These are phyloP conservation scores for Brachyrhaphis roseni DNA, from an alignment of 2,797 vertebrate genomes.

Conservation along the genomic window DNA sequence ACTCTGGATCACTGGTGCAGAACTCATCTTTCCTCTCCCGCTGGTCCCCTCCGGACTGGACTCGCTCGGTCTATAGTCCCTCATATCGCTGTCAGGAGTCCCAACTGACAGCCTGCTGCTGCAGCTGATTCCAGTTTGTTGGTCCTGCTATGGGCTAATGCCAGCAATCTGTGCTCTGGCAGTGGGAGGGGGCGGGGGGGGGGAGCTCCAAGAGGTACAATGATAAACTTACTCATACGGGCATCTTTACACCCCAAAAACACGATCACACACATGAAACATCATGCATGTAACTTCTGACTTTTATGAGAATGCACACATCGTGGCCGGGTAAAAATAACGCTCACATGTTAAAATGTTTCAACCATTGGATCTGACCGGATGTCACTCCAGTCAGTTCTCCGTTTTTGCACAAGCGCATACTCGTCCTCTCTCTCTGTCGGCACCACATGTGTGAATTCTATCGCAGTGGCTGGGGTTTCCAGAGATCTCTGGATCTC, in stretches of 20 bases:
- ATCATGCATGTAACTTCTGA: slow-evolving; percentile 40
- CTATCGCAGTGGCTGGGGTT: slow-evolving; percentile 72
- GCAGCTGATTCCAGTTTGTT: slow-evolving; percentile 77
- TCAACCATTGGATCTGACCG: slow-evolving; percentile 58
- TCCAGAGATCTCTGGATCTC: slow-evolving; percentile 76
- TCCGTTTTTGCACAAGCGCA: slow-evolving; percentile 49
- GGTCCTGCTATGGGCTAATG: slow-evolving; percentile 65
- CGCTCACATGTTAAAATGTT: slow-evolving; percentile 48
- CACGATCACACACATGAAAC: slow-evolving; percentile 54
- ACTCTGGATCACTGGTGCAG: slow-evolving; percentile 81
- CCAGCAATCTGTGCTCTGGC: slow-evolving; percentile 70
- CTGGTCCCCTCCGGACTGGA: slow-evolving; percentile 74
- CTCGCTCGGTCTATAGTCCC: slow-evolving; percentile 69
- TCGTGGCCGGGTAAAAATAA: slow-evolving; percentile 32
- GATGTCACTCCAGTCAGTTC: slow-evolving; percentile 63
- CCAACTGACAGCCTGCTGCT: slow-evolving; percentile 74
- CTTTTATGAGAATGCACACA: slow-evolving; percentile 57
- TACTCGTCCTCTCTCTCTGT: slow-evolving; percentile 42
- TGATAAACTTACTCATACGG: slow-evolving; percentile 65
- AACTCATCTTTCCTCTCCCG: slow-evolving; percentile 78
- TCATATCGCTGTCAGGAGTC: slow-evolving; percentile 78
- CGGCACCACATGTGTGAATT: slow-evolving; percentile 79
- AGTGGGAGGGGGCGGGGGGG: slow-evolving; percentile 67
- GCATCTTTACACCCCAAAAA: slow-evolving; percentile 56
- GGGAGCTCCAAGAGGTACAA: slow-evolving; percentile 62